Evolutionary conservation across 1,140 invertebrate genomes (phyloP), one percentile per base, ranked within the genome.

Genomic region (Adelges cooleyi): DNA sequence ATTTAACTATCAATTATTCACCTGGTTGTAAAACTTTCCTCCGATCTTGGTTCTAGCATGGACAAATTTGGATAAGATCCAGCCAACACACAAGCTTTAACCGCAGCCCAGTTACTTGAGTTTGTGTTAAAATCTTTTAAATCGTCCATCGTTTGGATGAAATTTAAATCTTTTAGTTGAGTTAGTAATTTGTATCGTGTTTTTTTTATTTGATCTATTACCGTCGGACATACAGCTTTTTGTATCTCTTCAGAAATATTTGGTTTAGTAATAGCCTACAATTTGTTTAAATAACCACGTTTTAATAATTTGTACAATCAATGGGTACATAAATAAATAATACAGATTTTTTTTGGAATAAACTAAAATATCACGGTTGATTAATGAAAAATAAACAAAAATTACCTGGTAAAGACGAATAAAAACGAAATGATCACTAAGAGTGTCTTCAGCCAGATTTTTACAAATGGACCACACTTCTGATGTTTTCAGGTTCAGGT

Each of bases 381-480:
- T n/a, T n/a, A n/a, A n/a, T n/a, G n/a, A n/a, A n/a, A n/a, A n/a
- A n/a, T n/a, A n/a, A n/a, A n/a, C n/a, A n/a, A n/a, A n/a, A n/a
- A n/a, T 69, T 69, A 84, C 84, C 78, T 94, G 87, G 75, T 94
- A 96, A 1, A 88, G 83, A 71, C 89, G 78, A 6, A 98, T 76
- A 36, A 95, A 77, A 6, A 85, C 80, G 81, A 98, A 87, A 72
- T 98, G 95, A 78, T 99, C 95, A 67, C 92, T 95, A 67, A 82
- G 86, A 9, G 89, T 84, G 48, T 82, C 83, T 2, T 83, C 80
- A 1, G 88, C 80, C 67, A 96, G 84, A 66, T 85, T 83, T 67
- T 82, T 82, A 33, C 86, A 79, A 23, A 81, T 81, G 23, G 76
- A 72, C 8, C 74, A n/a, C n/a, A n/a, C 73, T 2, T 83, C 83